Base-by-base conservation (phyloP, 2,797 vertebrate genomes). In the Pygocentrus nattereri region DNA sequence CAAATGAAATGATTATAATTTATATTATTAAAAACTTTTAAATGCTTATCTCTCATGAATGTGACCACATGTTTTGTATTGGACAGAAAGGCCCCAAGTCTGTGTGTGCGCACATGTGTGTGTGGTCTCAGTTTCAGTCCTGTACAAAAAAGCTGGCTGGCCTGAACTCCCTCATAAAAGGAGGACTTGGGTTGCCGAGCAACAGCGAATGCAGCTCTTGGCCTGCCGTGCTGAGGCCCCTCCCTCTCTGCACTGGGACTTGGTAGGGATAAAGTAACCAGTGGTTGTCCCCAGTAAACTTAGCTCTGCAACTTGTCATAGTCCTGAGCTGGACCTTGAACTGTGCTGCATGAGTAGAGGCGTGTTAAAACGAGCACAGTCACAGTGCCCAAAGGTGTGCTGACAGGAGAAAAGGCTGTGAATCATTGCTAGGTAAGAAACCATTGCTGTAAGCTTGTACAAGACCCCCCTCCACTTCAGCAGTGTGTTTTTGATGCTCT, bases 141-240 rank as follows among this genome's bases (percentile, higher is more conserved):
- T 12, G 73, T 47, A 27, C 84, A 82, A 82, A 89, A 90, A 88
- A 85, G 82, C 88, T 59, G 82, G 76, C 87, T 85, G 85, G 85
- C 58, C 38, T 86, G 84, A 87, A 86, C 86, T 90, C 86, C 61
- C 68, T 88, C 84, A 89, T 91, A 88, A 92, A 90, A 90, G 89
- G 88, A 83, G 83, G 88, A 88, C 89, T 91, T 85, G 84, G 87
- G 93, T 90, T 91, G 92, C 93, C 92, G 87, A 85, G 93, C 91
- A 94, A 95, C 93, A 84, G 62, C 90, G 86, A 94, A 94, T 93
- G 91, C 91, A 89, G 86, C 85, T 88, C 81, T 85, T 72, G 44
- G 87, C 81, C 86, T 89, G 83, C 87, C 79, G 44, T 84, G 73
- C 84, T 27, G 1, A 75, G 80, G 88, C 91, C 90, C 78, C 81